Conservation (phyloP, 2,113 vertebrate species). For the Todiramphus chloris region DNA sequence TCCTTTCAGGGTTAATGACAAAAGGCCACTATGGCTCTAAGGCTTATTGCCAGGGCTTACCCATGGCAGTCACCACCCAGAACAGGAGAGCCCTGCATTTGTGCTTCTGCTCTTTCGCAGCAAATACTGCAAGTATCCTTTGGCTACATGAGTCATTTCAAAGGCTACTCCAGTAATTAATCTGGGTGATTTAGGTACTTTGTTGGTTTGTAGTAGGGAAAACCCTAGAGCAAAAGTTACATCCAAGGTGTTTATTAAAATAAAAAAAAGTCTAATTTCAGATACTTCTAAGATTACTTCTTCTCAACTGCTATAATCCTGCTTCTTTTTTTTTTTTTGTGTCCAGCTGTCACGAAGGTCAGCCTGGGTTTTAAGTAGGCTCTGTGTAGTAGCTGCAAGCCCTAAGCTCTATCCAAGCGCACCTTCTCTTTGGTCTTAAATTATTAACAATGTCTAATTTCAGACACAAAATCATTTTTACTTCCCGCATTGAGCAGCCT, state of each 20-base stretch:
- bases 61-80: fast-evolving
- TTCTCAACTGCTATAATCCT: neutral
- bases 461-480: neutral
- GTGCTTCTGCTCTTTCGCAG: neutral
- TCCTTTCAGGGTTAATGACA: neutral
- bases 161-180: neutral
- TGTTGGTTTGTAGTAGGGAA: neutral
- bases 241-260: neutral
- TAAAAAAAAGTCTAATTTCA: neutral
- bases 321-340: neutral
- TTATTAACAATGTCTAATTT: neutral
- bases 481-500: neutral
- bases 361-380: neutral
- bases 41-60: neutral
- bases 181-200: no score
- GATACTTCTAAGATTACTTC: neutral
- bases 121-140: neutral
- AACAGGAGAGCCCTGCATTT: neutral
- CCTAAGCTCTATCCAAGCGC: neutral
- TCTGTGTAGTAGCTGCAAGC: neutral
- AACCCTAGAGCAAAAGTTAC: neutral
- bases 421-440: neutral
- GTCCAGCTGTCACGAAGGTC: neutral
- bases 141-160: neutral
- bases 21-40: neutral